Evolutionary conservation across 1,140 invertebrate species (phyloP), one percentile per base, ranked within the genome.

Genomic region (Zophobas morio): DNA sequence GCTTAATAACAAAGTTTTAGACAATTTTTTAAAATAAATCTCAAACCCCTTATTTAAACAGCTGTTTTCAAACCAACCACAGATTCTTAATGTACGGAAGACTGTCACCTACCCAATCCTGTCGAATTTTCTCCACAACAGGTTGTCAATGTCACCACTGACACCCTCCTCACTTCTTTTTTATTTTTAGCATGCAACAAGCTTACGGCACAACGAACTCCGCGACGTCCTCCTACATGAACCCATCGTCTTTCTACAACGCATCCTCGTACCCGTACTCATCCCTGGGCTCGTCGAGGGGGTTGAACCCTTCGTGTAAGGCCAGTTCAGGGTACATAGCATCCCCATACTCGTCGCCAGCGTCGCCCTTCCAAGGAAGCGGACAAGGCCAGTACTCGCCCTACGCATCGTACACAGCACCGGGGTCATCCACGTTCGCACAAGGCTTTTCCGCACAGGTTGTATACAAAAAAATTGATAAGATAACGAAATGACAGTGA

Each of bases 381-480:
- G 84, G 87, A 81, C 85, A 87, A 86, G 86, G 85, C 83, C 89
- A 90, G 81, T 90, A 90, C 83, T 86, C 89, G 1, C 89, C 91
- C 2, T 93, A 93, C 78, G 86, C 88, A 0, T 88, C 90, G 0
- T 93, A 93, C 80, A 92, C 88, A 74, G 82, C 86, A 2, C 88
- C 86, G 77, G 90, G 83, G 77, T 90, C 84, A 82, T 90, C 87
- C 0, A 81, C 87, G 2, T 88, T 90, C 79, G 86, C 90, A 51
- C 92, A 93, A 85, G 89, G 90, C 73, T 93, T 92, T 85, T 87
- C 91, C 5, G 87, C 90, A 60, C 92, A 93, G 88, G 91, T 92
- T 4, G 57, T 36, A 1, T 33, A 1, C n/a, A 70, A 74, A 20
- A 75, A 49, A 70, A 66, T 32, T 78, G 20, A 20, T 20, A 3